Evolutionary conservation across 2,797 vertebrate species (phyloP).

Genomic region (Chromobotia macracanthus): DNA sequence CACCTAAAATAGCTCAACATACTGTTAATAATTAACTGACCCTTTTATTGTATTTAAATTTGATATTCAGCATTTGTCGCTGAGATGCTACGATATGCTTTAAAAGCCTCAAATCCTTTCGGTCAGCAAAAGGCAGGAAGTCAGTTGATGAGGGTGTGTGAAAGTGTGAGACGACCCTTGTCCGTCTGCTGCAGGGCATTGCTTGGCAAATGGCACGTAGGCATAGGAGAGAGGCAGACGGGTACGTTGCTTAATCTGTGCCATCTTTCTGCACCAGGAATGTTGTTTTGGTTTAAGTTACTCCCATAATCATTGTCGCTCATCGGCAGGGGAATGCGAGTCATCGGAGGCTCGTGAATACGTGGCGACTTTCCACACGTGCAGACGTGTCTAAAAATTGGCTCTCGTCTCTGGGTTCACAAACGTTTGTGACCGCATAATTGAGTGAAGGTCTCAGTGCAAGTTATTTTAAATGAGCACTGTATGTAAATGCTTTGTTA

Average conservation of each 20-base stretch:
- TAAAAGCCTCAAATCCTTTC: slow-evolving; percentile 41
- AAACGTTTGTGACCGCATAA: slow-evolving; percentile 42
- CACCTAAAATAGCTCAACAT: neutral
- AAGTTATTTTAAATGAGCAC: slow-evolving; percentile 35
- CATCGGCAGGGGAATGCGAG: slow-evolving; percentile 48
- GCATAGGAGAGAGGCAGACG: slow-evolving; percentile 47
- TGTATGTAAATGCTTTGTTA: neutral
- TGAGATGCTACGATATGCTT: slow-evolving; percentile 33
- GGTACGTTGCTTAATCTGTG: slow-evolving; percentile 55
- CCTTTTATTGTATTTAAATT: neutral
- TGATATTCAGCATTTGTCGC: neutral
- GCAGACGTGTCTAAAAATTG: slow-evolving; percentile 45
- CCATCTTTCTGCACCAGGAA: slow-evolving; percentile 57
- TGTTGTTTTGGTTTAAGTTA: slow-evolving; percentile 61
- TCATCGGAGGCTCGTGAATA: slow-evolving; percentile 32
- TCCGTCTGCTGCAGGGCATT: slow-evolving; percentile 33
- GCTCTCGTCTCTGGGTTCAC: slow-evolving; percentile 38
- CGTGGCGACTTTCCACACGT: slow-evolving; percentile 56
- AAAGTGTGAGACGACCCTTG: slow-evolving; percentile 42
- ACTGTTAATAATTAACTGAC: neutral
- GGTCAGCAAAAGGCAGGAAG: slow-evolving; percentile 52
- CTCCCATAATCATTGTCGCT: slow-evolving; percentile 58
- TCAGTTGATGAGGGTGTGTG: slow-evolving; percentile 56
- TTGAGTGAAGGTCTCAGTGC: slow-evolving; percentile 11
- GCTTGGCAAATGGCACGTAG: slow-evolving; percentile 62